Conservation (phyloP, 2,113 vertebrate genomes). For the Xyliphius kryptos region DNA sequence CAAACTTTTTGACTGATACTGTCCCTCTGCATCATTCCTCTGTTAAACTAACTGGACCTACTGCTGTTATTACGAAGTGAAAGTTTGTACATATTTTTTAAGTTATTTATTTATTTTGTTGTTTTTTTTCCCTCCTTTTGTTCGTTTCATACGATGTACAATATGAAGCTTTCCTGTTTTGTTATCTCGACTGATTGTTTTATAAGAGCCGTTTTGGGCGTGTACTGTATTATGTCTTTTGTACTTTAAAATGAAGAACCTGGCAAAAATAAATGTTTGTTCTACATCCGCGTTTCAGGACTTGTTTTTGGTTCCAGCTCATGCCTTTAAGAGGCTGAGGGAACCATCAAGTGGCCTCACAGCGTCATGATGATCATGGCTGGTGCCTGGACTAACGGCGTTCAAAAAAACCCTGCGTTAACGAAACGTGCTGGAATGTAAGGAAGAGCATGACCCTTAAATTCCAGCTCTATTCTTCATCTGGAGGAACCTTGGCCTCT, state of each 20-base stretch:
- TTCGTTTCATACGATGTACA: conserved; percentile 38
- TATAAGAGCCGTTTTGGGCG: conserved; percentile 30
- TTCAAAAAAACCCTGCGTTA: too few relatives aligned
- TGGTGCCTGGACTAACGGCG: background rate
- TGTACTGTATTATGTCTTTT: conserved; percentile 45
- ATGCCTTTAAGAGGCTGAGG: too few relatives aligned
- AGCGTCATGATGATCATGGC: background rate
- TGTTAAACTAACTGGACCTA: background rate
- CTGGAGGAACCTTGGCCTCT: too few relatives aligned
- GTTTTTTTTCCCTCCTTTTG: conserved; percentile 24
- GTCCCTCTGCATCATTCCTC: background rate
- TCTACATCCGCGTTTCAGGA: background rate
- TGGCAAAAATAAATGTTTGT: conserved; percentile 48
- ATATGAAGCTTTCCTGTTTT: conserved; percentile 45
- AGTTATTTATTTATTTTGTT: conserved; percentile 76
- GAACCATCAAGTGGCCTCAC: background rate
- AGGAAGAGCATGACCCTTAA: conserved; percentile 35
- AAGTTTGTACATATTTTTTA: conserved; percentile 42
- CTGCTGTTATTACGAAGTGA: background rate
- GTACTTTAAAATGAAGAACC: conserved; percentile 36
- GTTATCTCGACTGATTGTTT: conserved; percentile 17
- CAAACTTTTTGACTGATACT: too few relatives aligned
- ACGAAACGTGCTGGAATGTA: too few relatives aligned
- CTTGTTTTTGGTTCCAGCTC: too few relatives aligned
- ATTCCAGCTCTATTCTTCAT: too few relatives aligned